These are phyloP conservation scores for Rhodeus uyekii DNA, from an alignment of 2,797 vertebrate species.

Conservation along the genomic window DNA sequence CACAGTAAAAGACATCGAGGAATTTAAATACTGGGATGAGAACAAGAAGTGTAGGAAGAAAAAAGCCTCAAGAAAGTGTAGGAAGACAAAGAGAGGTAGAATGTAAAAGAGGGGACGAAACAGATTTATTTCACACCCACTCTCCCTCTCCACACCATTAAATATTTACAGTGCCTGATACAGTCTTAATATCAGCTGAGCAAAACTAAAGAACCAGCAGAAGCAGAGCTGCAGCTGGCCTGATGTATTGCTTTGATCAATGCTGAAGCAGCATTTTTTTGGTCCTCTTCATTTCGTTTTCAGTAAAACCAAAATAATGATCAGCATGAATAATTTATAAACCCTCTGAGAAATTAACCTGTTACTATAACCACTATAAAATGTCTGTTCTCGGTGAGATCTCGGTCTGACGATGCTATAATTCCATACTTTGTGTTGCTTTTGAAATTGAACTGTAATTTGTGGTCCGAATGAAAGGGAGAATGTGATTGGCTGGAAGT, in stretches of 20 bases:
- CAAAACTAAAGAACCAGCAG: slow-evolving; percentile 60
- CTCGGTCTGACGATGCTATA: neutral
- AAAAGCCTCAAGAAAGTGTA: slow-evolving; percentile 31
- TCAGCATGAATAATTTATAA: slow-evolving; percentile 17
- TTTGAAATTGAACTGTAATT: neutral
- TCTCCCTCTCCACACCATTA: slow-evolving; percentile 68
- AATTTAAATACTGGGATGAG: slow-evolving; percentile 30
- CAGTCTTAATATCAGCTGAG: slow-evolving; percentile 71
- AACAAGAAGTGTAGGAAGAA: slow-evolving; percentile 33
- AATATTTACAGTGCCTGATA: slow-evolving; percentile 73
- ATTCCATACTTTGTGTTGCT: neutral
- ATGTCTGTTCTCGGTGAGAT: neutral
- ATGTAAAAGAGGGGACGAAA: slow-evolving; percentile 51
- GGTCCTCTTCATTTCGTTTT: slow-evolving; percentile 7
- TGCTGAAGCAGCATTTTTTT: slow-evolving; percentile 18
- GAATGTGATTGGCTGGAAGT: neutral
- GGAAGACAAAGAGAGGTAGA: slow-evolving; percentile 42
- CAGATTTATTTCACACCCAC: slow-evolving; percentile 69
- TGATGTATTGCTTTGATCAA: slow-evolving; percentile 18
- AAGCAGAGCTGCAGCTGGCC: slow-evolving; percentile 33
- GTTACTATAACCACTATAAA: slow-evolving; percentile 1
- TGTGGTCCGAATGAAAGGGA: neutral
- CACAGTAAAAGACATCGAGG: neutral
- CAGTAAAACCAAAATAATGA: slow-evolving; percentile 7
- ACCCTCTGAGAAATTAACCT: neutral